Evolutionary conservation across 2,113 vertebrate species (phyloP).

Genomic region (rat (Rattus norvegicus)): DNA sequence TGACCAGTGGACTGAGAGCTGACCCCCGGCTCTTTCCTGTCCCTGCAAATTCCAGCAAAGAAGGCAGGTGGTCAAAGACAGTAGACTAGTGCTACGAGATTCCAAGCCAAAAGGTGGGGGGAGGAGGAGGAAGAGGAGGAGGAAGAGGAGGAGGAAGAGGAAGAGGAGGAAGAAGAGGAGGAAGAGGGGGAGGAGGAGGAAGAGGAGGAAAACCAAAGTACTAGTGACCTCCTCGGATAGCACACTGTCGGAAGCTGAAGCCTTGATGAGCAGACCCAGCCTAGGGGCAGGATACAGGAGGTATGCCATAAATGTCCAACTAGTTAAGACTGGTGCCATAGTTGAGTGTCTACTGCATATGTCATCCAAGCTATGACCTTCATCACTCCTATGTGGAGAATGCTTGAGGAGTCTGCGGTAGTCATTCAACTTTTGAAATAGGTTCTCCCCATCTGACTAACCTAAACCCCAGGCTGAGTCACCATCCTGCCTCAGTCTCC

Average conservation of each 20-base stretch:
- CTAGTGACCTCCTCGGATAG: neutral
- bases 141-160: accelerated
- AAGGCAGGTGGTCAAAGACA: neutral
- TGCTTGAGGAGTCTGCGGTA: neutral
- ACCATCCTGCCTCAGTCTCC: neutral
- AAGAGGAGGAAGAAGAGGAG: accelerated
- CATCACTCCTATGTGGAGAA: too few relatives aligned
- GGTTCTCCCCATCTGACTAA: neutral
- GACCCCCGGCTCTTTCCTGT: neutral
- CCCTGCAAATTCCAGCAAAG: neutral
- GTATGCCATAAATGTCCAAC: neutral
- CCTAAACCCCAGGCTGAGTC: neutral
- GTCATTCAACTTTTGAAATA: neutral
- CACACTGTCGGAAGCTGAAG: neutral
- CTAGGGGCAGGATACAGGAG: neutral
- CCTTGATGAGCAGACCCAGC: neutral
- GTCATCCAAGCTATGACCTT: neutral
- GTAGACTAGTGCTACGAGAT: neutral
- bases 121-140: accelerated
- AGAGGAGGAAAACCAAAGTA: neutral
- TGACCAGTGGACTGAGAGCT: neutral
- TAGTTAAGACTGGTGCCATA: too few relatives aligned
- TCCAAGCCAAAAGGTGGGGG: neutral
- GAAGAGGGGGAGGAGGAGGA: too few relatives aligned
- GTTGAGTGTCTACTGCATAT: neutral